Conservation (phyloP, 2,113 vertebrate genomes). For the Oryzias woworae region DNA sequence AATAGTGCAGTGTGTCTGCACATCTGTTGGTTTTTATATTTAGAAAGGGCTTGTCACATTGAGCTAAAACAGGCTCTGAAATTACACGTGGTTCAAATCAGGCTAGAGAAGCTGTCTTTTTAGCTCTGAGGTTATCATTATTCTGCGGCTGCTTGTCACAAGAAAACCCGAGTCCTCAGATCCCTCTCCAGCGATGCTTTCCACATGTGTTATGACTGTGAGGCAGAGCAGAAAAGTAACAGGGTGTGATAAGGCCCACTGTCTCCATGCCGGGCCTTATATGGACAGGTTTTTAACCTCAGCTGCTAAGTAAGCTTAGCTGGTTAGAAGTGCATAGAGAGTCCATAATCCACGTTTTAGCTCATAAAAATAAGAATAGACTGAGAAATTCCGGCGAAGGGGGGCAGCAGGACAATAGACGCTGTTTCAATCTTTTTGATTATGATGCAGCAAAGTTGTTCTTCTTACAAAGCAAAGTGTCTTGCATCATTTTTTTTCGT, state of each 20-base stretch:
- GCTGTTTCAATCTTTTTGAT: not conserved
- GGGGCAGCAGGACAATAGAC: not conserved
- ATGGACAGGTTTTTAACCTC: conserved; percentile 42
- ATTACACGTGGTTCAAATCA: conserved; percentile 62
- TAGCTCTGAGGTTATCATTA: conserved; percentile 61
- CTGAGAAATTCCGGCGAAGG: not conserved
- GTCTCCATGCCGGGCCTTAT: conserved; percentile 51
- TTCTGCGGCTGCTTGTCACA: conserved; percentile 60
- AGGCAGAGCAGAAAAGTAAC: conserved; percentile 40
- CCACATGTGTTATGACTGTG: conserved; percentile 55
- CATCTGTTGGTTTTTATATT: conserved; percentile 58
- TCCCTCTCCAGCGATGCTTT: conserved; percentile 48
- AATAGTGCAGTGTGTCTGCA: conserved; percentile 21
- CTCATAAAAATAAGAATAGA: not conserved
- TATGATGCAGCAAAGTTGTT: not conserved
- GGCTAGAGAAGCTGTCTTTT: conserved; percentile 36
- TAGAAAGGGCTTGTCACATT: conserved; percentile 47
- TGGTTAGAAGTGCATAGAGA: conserved; percentile 1
- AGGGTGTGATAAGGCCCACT: conserved; percentile 53
- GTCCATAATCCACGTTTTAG: conserved; percentile 10
- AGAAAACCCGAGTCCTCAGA: conserved; percentile 50
- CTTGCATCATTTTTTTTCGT: too few species aligned
- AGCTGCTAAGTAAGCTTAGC: conserved; percentile 13
- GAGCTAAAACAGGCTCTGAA: conserved; percentile 61
- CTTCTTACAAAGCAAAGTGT: too few species aligned